Evolutionary conservation across 1,140 invertebrate genomes (phyloP), one percentile per base, ranked within the genome.

Genomic region (Drosophila sulfurigaster): DNA sequence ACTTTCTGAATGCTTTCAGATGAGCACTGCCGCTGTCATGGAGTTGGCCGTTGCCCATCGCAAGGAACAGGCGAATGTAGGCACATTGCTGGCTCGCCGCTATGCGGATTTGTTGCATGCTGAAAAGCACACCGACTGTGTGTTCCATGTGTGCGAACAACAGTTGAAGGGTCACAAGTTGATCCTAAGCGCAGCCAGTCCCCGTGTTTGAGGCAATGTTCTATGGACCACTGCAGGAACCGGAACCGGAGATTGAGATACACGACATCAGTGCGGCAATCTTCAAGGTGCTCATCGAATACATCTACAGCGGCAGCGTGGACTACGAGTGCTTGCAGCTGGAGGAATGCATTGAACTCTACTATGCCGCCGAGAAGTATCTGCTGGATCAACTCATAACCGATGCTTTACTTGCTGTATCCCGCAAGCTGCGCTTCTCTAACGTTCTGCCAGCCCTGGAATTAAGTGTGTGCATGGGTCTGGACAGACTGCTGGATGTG

Each of bases 191-290:
- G 94, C 94, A 8, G 94, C 94, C 76, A 96, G 96, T 92, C 95
- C 95, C 96, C 3, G 95, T 96, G n/a, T 96, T 97, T 85, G 95
- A 96, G 90, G 95, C 95, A 8, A 95, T 96, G 95, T 94, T 96
- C 74, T 96, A 94, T 91, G 95, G 95, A 0, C 93, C 94, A n/a
- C 69, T 96, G 71, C 94, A 95, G 35, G 92, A 93, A 16, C 94
- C 66, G 30, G 56, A 75, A 13, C 75, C 81, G 1, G 75, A 90
- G 20, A 91, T 93, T 20, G 87, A 91, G 16, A 93, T 93, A 20
- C 69, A 82, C 10, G 92, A 93, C 56, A 91, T 93, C 16, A 91
- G 80, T 59, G 48, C 77, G 1, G 73, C 83, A 0, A 87, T 91
- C 2, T 92, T 93, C 38, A 82, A 91, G 45, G 69, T 80, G 0